phyloP scores from a whole-genome alignment of 1,140 invertebrate species.

The Macrosteles quadrilineatus region DNA sequence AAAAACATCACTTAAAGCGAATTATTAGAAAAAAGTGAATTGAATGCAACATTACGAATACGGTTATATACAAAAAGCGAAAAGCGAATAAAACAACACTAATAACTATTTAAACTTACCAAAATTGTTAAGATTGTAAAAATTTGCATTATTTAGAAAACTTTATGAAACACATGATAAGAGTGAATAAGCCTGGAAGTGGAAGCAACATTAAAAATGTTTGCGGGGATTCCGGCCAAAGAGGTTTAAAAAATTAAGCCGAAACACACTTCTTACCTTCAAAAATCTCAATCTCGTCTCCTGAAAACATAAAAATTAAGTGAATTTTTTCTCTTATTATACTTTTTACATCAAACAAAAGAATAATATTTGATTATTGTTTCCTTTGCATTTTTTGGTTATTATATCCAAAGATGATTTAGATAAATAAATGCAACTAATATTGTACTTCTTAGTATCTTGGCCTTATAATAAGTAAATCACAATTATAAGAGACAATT shows the following conservation, averaged over 20 bases:
- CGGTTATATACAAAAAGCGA: constrained; percentile 19
- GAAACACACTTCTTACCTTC: constrained; percentile 23
- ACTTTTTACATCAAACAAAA: too few species aligned
- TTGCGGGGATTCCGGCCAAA: constrained; percentile 14
- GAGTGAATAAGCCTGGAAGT: constrained; percentile 16
- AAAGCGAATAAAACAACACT: constrained; percentile 22
- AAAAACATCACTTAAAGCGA: not conserved
- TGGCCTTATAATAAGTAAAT: too few species aligned
- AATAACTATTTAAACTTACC: constrained; percentile 20
- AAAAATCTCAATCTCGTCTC: constrained; percentile 22
- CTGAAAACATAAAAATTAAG: constrained; percentile 12
- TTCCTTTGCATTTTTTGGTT: too few species aligned
- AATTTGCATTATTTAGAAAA: constrained; percentile 14
- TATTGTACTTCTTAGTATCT: too few species aligned
- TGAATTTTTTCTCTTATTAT: not conserved
- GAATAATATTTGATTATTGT: too few species aligned
- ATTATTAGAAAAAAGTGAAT: constrained; percentile 12
- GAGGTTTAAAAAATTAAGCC: constrained; percentile 11
- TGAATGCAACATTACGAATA: constrained; percentile 14
- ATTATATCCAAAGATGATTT: too few species aligned
- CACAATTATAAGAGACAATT: too few species aligned
- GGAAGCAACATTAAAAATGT: constrained; percentile 9
- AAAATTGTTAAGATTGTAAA: not conserved
- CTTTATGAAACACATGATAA: constrained; percentile 13
- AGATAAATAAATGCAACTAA: too few species aligned